A percentile compares a stretch with the other conserved stretches of the same genome.
phyloP scores from a whole-genome alignment of 2,797 vertebrate genomes.

The Peromyscus attwateri region DNA sequence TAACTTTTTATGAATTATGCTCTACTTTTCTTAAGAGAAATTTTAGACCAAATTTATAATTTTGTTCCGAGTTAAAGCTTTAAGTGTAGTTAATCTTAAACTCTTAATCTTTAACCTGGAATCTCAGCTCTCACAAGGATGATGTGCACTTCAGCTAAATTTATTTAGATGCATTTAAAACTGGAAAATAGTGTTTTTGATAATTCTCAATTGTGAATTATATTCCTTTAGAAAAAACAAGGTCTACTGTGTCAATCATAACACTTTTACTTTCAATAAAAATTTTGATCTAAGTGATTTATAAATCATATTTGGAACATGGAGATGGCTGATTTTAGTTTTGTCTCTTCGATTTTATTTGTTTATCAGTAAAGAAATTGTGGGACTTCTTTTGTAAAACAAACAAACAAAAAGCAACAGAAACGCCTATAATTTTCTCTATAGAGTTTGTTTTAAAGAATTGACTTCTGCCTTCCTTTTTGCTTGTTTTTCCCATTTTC shows the following conservation, averaged over 20 bases:
- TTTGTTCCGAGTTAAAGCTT: neutral
- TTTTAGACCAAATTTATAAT: slow-evolving; percentile 42
- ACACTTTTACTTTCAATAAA: slow-evolving; percentile 42
- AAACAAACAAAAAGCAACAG: neutral
- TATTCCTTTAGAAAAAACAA: slow-evolving; percentile 20
- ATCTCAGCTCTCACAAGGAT: neutral
- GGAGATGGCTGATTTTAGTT: neutral
- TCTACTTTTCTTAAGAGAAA: slow-evolving; percentile 80
- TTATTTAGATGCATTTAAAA: slow-evolving; percentile 26
- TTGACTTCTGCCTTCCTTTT: neutral
- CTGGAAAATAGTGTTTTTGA: slow-evolving; percentile 24
- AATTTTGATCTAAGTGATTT: slow-evolving; percentile 43
- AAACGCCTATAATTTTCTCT: neutral
- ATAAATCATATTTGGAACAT: slow-evolving; percentile 7
- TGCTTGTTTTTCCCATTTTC: neutral
- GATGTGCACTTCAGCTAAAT: neutral
- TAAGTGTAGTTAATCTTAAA: neutral
- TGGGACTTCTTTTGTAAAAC: neutral
- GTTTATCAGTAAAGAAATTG: slow-evolving; percentile 23
- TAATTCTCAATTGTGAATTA: neutral
- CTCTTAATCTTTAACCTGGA: slow-evolving; percentile 53
- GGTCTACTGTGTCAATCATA: neutral
- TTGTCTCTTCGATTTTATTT: slow-evolving; percentile 25
- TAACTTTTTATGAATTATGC: slow-evolving; percentile 23
- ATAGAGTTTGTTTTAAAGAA: slow-evolving; percentile 56